phyloP scores from a whole-genome alignment of 2,888 invertebrate species.

The Nasonia oneida region DNA sequence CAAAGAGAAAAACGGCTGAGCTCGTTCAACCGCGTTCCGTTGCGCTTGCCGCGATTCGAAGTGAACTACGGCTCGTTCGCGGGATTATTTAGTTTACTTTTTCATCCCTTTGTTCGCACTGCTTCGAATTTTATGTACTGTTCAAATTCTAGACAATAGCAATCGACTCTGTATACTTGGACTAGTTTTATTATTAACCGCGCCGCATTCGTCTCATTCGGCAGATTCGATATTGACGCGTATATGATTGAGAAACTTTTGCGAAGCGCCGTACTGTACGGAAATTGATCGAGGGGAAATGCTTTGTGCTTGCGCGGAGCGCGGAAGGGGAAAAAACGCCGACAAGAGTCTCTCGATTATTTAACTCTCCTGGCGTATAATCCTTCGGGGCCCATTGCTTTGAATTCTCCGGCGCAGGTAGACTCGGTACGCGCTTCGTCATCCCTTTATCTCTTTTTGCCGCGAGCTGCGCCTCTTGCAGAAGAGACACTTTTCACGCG shows the following conservation, averaged over 20 bases:
- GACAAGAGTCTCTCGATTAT: not conserved
- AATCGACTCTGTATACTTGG: not conserved
- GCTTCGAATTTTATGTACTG: too few species aligned
- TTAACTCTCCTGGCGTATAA: not conserved
- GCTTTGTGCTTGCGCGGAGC: not conserved
- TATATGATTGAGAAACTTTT: too few species aligned
- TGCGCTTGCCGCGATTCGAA: not conserved
- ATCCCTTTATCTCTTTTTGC: constrained; percentile 3
- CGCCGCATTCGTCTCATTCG: too few species aligned
- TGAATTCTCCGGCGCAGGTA: constrained; percentile 8
- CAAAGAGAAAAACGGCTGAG: constrained; percentile 20
- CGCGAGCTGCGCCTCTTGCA: not conserved
- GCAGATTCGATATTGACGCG: too few species aligned
- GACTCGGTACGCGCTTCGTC: constrained; percentile 22
- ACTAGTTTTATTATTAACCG: too few species aligned
- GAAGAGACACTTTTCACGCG: not conserved
- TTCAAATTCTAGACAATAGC: not conserved
- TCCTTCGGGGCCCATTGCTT: constrained; percentile 44
- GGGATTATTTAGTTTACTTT: not conserved
- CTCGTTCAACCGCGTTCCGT: not conserved
- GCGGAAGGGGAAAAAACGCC: not conserved
- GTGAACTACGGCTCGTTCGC: not conserved
- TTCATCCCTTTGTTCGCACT: not conserved
- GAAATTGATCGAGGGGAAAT: not conserved
- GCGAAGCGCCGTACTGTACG: too few species aligned